phyloP scores from a whole-genome alignment of 1,140 invertebrate species.

The Carcinoscorpius rotundicauda region DNA sequence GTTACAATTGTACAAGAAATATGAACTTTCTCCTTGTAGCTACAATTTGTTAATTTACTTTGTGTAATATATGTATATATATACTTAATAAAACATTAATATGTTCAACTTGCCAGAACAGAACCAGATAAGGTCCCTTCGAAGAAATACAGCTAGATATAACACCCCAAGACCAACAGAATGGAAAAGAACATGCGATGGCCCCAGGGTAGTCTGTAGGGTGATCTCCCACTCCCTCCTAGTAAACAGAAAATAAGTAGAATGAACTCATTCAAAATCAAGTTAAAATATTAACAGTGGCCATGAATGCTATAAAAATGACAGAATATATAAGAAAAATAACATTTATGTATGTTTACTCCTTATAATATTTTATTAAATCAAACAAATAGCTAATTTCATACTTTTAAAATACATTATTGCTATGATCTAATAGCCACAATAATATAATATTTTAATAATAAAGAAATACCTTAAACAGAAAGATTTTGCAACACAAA shows the following conservation, averaged over 20 bases:
- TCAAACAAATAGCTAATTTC: background rate
- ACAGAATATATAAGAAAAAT: conserved; percentile 12
- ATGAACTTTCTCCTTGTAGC: too few species aligned
- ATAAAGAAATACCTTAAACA: too few species aligned
- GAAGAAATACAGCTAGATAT: conserved; percentile 70
- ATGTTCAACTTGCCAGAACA: conserved; percentile 42
- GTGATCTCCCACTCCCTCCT: conserved; percentile 79
- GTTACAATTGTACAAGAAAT: too few species aligned
- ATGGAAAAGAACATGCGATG: conserved; percentile 74
- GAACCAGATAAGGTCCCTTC: conserved; percentile 86
- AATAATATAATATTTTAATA: too few species aligned
- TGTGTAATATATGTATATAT: too few species aligned
- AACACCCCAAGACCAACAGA: conserved; percentile 68
- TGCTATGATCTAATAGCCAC: too few species aligned
- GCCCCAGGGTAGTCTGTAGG: conserved; percentile 80
- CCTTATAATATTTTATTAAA: background rate
- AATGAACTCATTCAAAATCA: too few species aligned
- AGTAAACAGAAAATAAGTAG: conserved; percentile 32
- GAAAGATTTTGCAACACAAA: too few species aligned
- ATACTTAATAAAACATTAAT: too few species aligned
- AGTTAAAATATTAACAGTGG: too few species aligned
- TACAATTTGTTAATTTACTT: too few species aligned
- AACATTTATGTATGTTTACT: conserved; percentile 4
- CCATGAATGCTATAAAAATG: background rate
- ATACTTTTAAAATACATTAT: background rate